A percentile compares a stretch with the other conserved stretches of the same genome.
Conservation (phyloP, 2,797 vertebrate genomes). For the Galaxias olidus region DNA sequence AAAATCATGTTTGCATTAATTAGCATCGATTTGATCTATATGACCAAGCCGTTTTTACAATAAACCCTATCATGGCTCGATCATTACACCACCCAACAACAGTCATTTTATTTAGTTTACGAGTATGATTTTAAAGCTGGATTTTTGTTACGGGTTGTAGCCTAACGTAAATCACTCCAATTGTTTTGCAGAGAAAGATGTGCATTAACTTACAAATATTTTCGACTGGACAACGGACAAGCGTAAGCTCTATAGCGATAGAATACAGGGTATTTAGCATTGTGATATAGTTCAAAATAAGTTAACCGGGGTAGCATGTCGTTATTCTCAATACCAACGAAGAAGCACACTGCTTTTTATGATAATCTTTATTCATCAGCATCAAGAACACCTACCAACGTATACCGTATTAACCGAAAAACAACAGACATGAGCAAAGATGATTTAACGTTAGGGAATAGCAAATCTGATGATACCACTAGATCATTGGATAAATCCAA, state of each 20-base stretch:
- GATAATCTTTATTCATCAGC: constrained; percentile 53
- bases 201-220: background rate
- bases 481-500: constrained; percentile 55
- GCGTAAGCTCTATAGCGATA: background rate
- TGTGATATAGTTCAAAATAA: constrained; percentile 20
- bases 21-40: no score
- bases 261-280: background rate
- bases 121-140: no score
- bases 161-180: no score
- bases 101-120: no score
- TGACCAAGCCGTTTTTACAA: no score
- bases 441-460: constrained; percentile 29
- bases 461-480: constrained; percentile 38
- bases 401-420: constrained; percentile 26
- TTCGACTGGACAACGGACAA: background rate
- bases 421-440: constrained; percentile 17
- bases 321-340: constrained; percentile 61
- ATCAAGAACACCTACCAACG: constrained; percentile 40
- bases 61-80: no score
- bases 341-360: constrained; percentile 64
- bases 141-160: no score
- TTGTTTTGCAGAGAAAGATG: constrained; percentile 5
- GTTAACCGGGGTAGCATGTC: constrained; percentile 58
- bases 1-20: no score
- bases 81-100: no score